phyloP scores from a whole-genome alignment of 2,113 vertebrate genomes.

The Tupaia tana region DNA sequence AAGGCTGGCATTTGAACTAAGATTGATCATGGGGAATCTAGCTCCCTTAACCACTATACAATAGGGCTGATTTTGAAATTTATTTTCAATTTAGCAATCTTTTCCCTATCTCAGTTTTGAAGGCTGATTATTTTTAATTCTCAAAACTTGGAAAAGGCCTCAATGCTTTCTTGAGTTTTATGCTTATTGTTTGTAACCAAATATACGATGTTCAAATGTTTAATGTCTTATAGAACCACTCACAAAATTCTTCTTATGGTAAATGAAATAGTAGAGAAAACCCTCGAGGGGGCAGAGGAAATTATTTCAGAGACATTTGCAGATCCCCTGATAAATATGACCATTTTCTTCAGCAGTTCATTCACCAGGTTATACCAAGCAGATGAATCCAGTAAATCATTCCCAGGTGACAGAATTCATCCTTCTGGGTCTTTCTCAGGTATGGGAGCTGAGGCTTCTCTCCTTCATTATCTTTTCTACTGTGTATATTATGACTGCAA shows the following conservation, averaged over 20 bases:
- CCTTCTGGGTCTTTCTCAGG: constrained; percentile 76
- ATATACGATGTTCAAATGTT: background rate
- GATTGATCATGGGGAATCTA: too few species aligned
- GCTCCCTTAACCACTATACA: too few species aligned
- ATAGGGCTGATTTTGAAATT: background rate
- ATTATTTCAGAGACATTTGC: background rate
- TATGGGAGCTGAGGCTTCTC: constrained; percentile 45
- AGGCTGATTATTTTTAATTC: background rate
- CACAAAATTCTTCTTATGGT: background rate
- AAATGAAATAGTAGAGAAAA: background rate
- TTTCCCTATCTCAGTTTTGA: background rate
- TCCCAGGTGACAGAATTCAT: constrained; percentile 77
- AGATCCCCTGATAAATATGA: background rate
- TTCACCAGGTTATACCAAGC: background rate
- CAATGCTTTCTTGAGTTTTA: background rate
- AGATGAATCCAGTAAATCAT: constrained; percentile 70
- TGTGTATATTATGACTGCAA: constrained; percentile 74
- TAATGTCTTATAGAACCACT: background rate
- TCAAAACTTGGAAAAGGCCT: too few species aligned
- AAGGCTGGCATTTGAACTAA: too few species aligned
- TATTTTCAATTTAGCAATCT: background rate
- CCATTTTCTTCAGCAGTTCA: constrained; percentile 37
- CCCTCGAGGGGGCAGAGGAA: background rate
- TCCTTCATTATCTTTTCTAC: constrained; percentile 74
- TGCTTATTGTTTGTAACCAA: background rate